Evolutionary conservation across 35 echinoderm and acorn worm genomes (phyloP), one percentile per base, ranked within the genome.

Genomic region (Heliocidaris tuberculata): DNA sequence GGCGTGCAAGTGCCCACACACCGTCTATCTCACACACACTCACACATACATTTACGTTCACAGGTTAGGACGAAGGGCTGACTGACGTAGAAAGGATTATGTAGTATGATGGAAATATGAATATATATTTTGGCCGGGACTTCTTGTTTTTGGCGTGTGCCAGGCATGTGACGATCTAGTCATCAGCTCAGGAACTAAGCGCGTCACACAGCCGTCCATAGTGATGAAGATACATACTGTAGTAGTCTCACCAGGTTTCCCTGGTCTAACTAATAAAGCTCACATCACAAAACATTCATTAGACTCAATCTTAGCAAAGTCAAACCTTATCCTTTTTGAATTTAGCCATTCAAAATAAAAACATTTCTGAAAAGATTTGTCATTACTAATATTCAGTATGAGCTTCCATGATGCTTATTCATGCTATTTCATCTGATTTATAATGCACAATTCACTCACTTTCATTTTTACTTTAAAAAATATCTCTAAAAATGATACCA

Each of bases 181-280:
- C 91, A 93, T 93, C 91, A 93, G 91, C 29, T n/a, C 91, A 93
- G 91, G 48, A 93, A 93, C 91, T 59, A 31, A 91, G 87, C 31
- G 87, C 87, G 87, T 89, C 87, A 89, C 19, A 89, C 32, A 48
- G 87, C 87, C 87, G 65, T 78, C 65, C 27, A 89, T 5, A 32
- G 7, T 32, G 29, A 47, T 89, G 47, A 89, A 48, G 87, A 89
- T 35, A 42, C 1, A 1, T 42, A 42, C 35, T 42, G 35, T 42
- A 32, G 47, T 27, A 32, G 87, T 89, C 87, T 89, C 31, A 89
- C 65, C 27, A n/a, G n/a, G n/a, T n/a, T n/a, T n/a, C n/a, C n/a
- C n/a, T n/a, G n/a, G n/a, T n/a, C n/a, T n/a, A n/a, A n/a, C n/a
- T n/a, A n/a, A n/a, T n/a, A n/a, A 7, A 78, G 65, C 65, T 78